Conservation (phyloP, 2,888 invertebrate species). For the Archaeoteleia sp. region DNA sequence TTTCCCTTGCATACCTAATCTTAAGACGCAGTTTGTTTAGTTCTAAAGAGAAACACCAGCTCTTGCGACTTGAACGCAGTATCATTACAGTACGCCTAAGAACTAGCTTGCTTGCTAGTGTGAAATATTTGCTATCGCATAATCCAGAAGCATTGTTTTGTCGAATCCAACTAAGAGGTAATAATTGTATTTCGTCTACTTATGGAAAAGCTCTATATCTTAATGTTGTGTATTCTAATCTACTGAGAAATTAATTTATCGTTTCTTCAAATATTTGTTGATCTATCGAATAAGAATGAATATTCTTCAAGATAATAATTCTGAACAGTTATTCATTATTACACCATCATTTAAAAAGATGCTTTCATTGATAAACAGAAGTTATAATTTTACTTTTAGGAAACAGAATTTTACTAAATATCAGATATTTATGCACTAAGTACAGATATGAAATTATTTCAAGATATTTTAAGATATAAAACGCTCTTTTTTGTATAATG, state of each 20-base stretch:
- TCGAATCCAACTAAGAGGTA: constrained; percentile 24
- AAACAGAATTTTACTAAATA: too few species aligned
- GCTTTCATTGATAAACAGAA: too few species aligned
- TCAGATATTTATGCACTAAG: too few species aligned
- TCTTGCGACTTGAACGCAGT: constrained; percentile 13
- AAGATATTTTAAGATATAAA: too few species aligned
- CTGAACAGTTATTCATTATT: too few species aligned
- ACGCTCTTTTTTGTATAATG: too few species aligned
- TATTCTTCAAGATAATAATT: too few species aligned
- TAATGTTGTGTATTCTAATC: constrained; percentile 9
- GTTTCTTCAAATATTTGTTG: constrained; percentile 14
- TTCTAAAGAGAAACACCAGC: constrained; percentile 16
- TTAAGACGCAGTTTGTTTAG: constrained; percentile 23
- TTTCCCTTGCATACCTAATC: constrained; percentile 5
- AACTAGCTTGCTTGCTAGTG: constrained; percentile 33
- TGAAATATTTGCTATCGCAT: constrained; percentile 15
- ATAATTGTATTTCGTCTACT: constrained; percentile 15
- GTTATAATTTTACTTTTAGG: too few species aligned
- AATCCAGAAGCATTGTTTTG: constrained; percentile 36
- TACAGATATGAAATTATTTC: too few species aligned
- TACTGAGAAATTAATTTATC: constrained; percentile 13
- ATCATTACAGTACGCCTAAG: constrained; percentile 7
- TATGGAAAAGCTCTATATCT: constrained; percentile 24
- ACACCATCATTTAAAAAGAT: too few species aligned
- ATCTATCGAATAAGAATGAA: constrained; percentile 7